phyloP scores from a whole-genome alignment of 2,888 invertebrate species.

The Drosophila limbata region DNA sequence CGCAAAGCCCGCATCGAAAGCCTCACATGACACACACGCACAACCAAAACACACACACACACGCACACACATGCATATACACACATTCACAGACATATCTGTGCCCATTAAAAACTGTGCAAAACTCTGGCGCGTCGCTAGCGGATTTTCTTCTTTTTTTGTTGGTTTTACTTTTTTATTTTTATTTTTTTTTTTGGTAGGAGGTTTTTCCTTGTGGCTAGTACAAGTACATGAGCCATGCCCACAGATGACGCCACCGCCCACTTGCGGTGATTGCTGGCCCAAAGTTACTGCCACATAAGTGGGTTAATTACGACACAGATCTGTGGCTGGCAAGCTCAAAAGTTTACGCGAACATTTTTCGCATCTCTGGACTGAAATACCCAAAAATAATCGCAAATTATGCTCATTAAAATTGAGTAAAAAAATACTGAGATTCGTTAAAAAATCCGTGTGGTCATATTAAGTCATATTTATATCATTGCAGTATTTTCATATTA shows the following conservation, averaged over 20 bases:
- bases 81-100: constrained; percentile 26
- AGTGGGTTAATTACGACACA: constrained; percentile 72
- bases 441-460: background rate
- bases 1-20: constrained; percentile 59
- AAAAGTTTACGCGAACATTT: constrained; percentile 23
- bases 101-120: constrained; percentile 69
- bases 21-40: constrained; percentile 39
- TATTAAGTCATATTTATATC: constrained; percentile 5
- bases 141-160: constrained; percentile 34
- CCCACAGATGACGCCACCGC: constrained; percentile 48
- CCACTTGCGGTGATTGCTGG: constrained; percentile 45
- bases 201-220: constrained; percentile 41
- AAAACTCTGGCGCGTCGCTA: constrained; percentile 67
- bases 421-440: constrained; percentile 6
- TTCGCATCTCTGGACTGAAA: constrained; percentile 3
- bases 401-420: constrained; percentile 13
- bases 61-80: constrained; percentile 12
- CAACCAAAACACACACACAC: constrained; percentile 27
- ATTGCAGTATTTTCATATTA: constrained; percentile 1
- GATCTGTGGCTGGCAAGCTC: constrained; percentile 50
- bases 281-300: constrained; percentile 60
- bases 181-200: constrained; percentile 19
- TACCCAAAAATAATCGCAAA: constrained; percentile 29
- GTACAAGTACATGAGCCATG: constrained; percentile 39
- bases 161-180: constrained; percentile 27